Percentiles rank a stretch among this genome's conserved stretches.
phyloP scores from a whole-genome alignment of 2,888 invertebrate species.

The Timema cristinae region DNA sequence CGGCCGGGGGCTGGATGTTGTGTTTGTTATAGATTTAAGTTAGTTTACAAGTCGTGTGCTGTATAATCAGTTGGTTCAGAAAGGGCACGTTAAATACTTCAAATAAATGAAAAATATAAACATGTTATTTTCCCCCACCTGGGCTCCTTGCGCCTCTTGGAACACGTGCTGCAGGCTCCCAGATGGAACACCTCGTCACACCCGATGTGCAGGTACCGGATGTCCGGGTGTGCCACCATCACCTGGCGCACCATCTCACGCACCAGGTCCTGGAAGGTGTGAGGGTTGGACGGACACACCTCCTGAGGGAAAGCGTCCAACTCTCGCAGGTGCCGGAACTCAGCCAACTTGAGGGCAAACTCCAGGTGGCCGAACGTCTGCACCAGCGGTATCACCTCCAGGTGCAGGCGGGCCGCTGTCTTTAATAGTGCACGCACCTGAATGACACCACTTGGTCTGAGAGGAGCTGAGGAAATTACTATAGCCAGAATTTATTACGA shows the following conservation, averaged over 20 bases:
- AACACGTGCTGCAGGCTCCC: constrained; percentile 41
- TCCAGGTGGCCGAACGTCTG: constrained; percentile 53
- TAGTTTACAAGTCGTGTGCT: no score
- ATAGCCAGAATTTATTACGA: no score
- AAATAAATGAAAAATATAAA: no score
- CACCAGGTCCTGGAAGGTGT: constrained; percentile 32
- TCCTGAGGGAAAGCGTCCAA: constrained; percentile 44
- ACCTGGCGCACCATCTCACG: constrained; percentile 41
- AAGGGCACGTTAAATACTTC: no score
- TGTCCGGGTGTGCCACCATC: constrained; percentile 39
- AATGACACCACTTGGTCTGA: not conserved
- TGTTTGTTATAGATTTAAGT: no score
- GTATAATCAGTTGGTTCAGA: no score
- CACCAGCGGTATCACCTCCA: constrained; percentile 50
- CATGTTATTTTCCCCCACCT: no score
- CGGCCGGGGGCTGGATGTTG: no score
- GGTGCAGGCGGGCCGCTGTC: constrained; percentile 39
- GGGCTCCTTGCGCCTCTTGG: constrained; percentile 18
- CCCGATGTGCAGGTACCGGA: constrained; percentile 47
- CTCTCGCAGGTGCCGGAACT: constrained; percentile 46
- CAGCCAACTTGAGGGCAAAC: constrained; percentile 46
- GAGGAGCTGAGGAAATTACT: no score
- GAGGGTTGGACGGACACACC: constrained; percentile 48
- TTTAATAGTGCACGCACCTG: constrained; percentile 38
- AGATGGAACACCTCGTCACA: constrained; percentile 47